A percentile compares a stretch with the other conserved stretches of the same genome.
Evolutionary conservation across 2,888 invertebrate species (phyloP).

Genomic region (Prosopocoilus inquinatus): DNA sequence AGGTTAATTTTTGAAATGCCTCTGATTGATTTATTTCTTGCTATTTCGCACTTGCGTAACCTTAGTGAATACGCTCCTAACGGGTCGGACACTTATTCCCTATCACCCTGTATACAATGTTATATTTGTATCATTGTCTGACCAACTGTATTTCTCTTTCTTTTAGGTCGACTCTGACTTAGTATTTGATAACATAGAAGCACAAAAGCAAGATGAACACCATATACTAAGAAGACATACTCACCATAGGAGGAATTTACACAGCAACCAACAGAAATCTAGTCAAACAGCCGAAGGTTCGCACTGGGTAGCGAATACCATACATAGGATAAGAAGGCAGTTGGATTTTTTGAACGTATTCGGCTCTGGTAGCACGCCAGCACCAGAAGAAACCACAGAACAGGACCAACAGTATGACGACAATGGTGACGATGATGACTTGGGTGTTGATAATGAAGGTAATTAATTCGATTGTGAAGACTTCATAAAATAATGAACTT

Average conservation of each 20-base stretch:
- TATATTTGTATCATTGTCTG: too few species aligned
- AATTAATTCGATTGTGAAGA: neutral
- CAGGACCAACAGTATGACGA: slow-evolving; percentile 23
- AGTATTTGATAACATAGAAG: slow-evolving; percentile 46
- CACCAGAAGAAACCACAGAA: slow-evolving; percentile 12
- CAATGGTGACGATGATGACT: neutral
- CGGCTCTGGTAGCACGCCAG: slow-evolving; percentile 12
- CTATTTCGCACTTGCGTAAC: too few species aligned
- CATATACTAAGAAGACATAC: slow-evolving; percentile 34
- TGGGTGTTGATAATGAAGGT: neutral
- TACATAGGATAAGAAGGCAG: slow-evolving; percentile 49
- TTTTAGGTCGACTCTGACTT: slow-evolving; percentile 49
- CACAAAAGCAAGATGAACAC: slow-evolving; percentile 33
- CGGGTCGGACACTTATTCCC: too few species aligned
- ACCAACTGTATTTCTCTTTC: neutral
- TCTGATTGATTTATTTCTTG: too few species aligned
- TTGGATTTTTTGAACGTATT: slow-evolving; percentile 25
- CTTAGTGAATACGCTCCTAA: too few species aligned
- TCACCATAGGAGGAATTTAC: slow-evolving; percentile 14
- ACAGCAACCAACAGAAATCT: slow-evolving; percentile 29
- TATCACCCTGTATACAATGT: too few species aligned
- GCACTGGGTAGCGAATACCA: slow-evolving; percentile 43
- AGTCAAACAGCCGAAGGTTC: slow-evolving; percentile 38
- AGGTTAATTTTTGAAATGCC: too few species aligned
- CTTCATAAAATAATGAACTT: neutral